phyloP scores from a whole-genome alignment of 2,888 invertebrate genomes.

The Coleophora deauratella region DNA sequence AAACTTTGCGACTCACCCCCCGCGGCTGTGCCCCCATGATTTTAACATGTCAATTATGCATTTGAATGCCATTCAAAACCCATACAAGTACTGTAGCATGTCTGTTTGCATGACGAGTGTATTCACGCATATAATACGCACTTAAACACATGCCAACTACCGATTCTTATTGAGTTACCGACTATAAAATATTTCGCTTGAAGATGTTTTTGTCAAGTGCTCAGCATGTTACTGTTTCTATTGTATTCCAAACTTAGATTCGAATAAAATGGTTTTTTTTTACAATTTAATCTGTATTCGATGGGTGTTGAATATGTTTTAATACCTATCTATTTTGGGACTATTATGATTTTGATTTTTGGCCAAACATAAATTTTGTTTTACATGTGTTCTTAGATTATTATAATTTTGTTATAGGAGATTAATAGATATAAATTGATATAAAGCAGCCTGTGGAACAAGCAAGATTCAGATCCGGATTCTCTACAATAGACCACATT shows the following conservation, averaged over 20 bases:
- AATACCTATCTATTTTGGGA: too few species aligned
- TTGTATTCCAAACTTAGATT: constrained; percentile 20
- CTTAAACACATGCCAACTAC: constrained; percentile 63
- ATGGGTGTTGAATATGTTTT: constrained; percentile 21
- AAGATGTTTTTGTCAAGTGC: constrained; percentile 47
- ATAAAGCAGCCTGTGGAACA: too few species aligned
- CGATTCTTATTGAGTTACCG: constrained; percentile 55
- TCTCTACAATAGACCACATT: too few species aligned
- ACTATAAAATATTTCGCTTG: constrained; percentile 20
- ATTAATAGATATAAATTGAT: too few species aligned
- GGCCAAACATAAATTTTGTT: too few species aligned
- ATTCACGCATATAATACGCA: constrained; percentile 21
- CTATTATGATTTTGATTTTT: too few species aligned
- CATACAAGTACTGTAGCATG: constrained; percentile 16
- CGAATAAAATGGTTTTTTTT: too few species aligned
- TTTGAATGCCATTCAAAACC: constrained; percentile 27
- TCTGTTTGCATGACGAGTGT: constrained; percentile 54
- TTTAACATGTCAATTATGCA: constrained; percentile 52
- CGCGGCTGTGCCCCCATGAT: constrained; percentile 48
- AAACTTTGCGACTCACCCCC: constrained; percentile 13
- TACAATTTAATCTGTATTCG: constrained; percentile 13
- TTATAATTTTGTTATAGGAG: too few species aligned
- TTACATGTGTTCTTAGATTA: too few species aligned
- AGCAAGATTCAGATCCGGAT: too few species aligned
- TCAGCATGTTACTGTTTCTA: constrained; percentile 20